Conservation (phyloP, 2,113 vertebrate genomes). For the Connochaetes taurinus region DNA sequence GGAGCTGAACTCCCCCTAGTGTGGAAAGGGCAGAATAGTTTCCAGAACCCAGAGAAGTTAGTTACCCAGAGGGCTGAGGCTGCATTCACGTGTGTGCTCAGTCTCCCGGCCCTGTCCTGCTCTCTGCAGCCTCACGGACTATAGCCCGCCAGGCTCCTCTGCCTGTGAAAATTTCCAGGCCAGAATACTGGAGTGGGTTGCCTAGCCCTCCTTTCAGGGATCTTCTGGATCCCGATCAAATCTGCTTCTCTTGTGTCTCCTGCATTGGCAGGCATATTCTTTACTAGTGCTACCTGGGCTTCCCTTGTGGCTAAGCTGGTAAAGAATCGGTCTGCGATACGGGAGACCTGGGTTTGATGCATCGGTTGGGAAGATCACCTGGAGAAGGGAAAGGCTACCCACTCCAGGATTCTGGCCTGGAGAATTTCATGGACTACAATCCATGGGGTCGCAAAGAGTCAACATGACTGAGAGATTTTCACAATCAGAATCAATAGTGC, state of each 20-base stretch:
- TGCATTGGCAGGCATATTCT: neutral
- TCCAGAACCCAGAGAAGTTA: neutral
- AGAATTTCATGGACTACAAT: neutral
- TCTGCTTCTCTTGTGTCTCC: neutral
- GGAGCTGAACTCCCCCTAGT: neutral
- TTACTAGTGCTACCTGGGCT: neutral
- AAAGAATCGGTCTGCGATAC: neutral
- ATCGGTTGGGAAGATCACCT: neutral
- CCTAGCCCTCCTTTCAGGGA: neutral
- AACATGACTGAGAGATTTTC: neutral
- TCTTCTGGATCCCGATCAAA: neutral
- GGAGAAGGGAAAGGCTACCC: neutral
- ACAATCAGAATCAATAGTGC: neutral
- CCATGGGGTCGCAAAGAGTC: neutral
- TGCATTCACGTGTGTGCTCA: neutral
- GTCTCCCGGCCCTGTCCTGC: neutral
- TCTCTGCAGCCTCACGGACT: neutral
- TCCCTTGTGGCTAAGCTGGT: neutral
- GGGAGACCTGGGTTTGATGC: neutral
- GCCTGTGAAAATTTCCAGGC: neutral
- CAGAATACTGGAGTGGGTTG: neutral
- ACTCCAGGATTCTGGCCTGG: neutral
- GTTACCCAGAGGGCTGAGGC: neutral
- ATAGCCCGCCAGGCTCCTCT: neutral
- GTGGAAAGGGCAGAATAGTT: neutral